Conservation (phyloP, 2,797 vertebrate species). For the Myotis daubentonii region DNA sequence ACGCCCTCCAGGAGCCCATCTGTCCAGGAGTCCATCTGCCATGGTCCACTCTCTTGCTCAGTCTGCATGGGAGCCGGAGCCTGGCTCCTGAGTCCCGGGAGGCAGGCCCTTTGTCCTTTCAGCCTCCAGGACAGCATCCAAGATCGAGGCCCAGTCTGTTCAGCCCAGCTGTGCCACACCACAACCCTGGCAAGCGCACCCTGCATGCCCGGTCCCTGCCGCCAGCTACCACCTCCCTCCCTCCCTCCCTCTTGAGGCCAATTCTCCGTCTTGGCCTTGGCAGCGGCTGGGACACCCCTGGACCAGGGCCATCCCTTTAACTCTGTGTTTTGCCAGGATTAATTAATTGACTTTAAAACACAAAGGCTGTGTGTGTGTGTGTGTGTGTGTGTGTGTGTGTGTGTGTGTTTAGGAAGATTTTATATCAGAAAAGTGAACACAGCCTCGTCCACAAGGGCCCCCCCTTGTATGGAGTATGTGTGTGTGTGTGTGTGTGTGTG, state of each 20-base stretch:
- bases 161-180: neutral
- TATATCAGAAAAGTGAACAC: neutral
- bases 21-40: neutral
- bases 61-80: neutral
- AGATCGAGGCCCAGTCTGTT: neutral
- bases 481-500: too few relatives aligned
- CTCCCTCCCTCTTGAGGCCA: neutral
- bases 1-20: neutral
- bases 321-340: constrained; percentile 23
- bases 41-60: neutral
- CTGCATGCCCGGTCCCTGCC: neutral
- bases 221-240: neutral
- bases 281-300: neutral
- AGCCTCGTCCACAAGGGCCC: neutral
- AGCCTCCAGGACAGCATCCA: neutral
- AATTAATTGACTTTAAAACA: constrained; percentile 51
- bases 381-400: neutral
- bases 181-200: neutral
- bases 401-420: neutral
- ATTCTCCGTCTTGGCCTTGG: neutral
- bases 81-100: neutral
- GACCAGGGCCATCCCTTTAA: constrained; percentile 17
- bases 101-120: neutral
- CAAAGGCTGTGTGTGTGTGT: neutral
- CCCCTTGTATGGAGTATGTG: neutral